Base-by-base conservation (phyloP, 2,113 vertebrate species). In the Sciurus niger region DNA sequence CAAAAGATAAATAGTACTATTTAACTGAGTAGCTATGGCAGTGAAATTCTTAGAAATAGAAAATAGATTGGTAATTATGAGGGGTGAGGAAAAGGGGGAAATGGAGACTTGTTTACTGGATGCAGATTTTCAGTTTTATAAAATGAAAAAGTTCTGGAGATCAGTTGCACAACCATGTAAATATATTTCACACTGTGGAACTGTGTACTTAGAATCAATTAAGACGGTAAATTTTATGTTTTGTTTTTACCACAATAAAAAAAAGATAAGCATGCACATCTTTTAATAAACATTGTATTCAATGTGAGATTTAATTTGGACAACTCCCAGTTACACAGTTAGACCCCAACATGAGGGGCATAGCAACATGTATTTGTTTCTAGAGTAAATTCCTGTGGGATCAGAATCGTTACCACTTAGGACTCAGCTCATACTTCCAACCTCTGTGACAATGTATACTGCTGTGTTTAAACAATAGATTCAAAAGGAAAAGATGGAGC, bases 81-180 rank as follows among this genome's bases (percentile, higher is more conserved):
- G 77, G 67, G 58, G 2, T 78, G n/a, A 10, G 40, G 9, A 48
- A 18, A 32, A 60, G 8, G 46, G 18, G 5, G 24, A 51, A 58
- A 17, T 60, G 28, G 73, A 25, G 58, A 60, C 28, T 46, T 60
- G 5, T 83, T 79, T 67, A 34, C 67, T 60, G 53, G 55, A 1
- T 78, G 58, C n/a, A n/a, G 65, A n/a, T 51, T 92, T 90, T 60
- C 58, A 43, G 60, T 83, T 79, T 84, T 92, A 46, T 46, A 68
- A 60, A 73, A 53, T 53, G 32, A 80, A 90, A 94, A 78, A 7
- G 24, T 43, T 84, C 78, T 78, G 11, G 55, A 30, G 48, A 63
- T 67, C 37, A 22, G 34, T 58, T 68, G 48, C 37, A 25, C 30
- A 92, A 14, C 18, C 37, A 12, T 6, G 8, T 94, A 48, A 84